Conservation (phyloP, 2,797 vertebrate genomes). For the Hippopotamyrus pictus region DNA sequence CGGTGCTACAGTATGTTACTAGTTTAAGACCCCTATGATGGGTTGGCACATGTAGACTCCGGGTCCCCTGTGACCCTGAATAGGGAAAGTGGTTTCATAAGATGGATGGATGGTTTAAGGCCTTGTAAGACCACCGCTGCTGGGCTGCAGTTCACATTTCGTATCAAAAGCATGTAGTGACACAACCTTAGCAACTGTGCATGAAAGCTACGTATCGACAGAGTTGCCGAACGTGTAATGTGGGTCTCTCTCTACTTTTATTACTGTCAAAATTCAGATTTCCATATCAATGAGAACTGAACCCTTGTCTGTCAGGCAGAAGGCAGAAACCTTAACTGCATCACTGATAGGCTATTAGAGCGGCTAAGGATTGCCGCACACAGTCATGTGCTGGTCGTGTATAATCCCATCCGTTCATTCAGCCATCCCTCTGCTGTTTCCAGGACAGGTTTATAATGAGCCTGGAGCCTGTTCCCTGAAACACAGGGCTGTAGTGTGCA, state of each 20-base stretch:
- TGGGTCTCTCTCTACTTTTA: not conserved
- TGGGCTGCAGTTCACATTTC: not conserved
- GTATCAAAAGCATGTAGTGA: not conserved
- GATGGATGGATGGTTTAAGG: not conserved
- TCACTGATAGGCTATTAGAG: not conserved
- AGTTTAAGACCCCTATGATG: not conserved
- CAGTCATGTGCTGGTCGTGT: not conserved
- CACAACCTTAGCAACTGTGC: not conserved
- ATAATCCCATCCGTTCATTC: not conserved
- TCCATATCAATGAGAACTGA: not conserved
- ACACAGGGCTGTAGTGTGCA: not conserved
- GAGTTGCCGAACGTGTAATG: not conserved
- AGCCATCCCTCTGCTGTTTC: not conserved
- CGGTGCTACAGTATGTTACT: not conserved
- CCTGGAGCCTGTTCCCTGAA: not conserved
- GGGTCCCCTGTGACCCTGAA: not conserved
- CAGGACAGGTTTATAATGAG: not conserved
- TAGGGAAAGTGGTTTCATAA: not conserved
- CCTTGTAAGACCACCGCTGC: not conserved
- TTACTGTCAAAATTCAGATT: not conserved
- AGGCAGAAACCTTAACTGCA: not conserved
- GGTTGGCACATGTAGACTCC: not conserved
- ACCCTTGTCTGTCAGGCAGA: not conserved
- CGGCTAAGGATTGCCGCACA: not conserved
- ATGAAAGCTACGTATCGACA: not conserved